Evolutionary conservation across 2,113 vertebrate genomes (phyloP).

Genomic region (Lethenteron camtschaticum): DNA sequence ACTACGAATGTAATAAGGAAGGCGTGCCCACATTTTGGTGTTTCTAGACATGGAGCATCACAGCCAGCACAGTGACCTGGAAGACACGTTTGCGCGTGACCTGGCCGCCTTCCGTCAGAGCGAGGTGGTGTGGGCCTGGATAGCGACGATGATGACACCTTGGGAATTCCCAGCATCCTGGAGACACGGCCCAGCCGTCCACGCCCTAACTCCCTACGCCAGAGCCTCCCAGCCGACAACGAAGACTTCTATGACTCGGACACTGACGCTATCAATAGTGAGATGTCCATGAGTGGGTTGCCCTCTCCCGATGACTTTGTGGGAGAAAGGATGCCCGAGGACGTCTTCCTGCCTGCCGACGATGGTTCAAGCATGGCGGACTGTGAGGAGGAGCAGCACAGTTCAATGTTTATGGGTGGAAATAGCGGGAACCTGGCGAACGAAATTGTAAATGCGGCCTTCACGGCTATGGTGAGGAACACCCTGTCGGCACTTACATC

Average conservation of each 20-base stretch:
- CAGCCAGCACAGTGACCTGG: conserved; percentile 2
- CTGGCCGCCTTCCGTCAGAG: not conserved
- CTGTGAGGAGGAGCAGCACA: not conserved
- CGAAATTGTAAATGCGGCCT: not conserved
- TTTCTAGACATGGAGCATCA: not conserved
- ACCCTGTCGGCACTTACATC: conserved; percentile 3
- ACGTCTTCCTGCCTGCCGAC: not conserved
- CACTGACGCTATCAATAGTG: not conserved
- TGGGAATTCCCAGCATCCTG: conserved; percentile 1
- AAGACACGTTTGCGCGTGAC: conserved; percentile 4
- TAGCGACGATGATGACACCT: conserved; percentile 1
- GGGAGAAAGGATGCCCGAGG: not conserved
- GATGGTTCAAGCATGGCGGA: not conserved
- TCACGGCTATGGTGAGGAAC: conserved; percentile 1
- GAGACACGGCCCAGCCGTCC: not conserved
- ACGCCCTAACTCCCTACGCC: not conserved
- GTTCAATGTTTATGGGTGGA: not conserved
- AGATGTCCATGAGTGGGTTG: not conserved
- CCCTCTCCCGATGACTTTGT: not conserved
- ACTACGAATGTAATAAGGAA: no score
- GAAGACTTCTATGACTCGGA: not conserved
- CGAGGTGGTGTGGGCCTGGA: not conserved
- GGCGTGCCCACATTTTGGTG: no score
- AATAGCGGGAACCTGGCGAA: not conserved
- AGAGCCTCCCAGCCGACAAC: not conserved